Conservation (phyloP, 2,888 invertebrate species). For the Papilio gigon region DNA sequence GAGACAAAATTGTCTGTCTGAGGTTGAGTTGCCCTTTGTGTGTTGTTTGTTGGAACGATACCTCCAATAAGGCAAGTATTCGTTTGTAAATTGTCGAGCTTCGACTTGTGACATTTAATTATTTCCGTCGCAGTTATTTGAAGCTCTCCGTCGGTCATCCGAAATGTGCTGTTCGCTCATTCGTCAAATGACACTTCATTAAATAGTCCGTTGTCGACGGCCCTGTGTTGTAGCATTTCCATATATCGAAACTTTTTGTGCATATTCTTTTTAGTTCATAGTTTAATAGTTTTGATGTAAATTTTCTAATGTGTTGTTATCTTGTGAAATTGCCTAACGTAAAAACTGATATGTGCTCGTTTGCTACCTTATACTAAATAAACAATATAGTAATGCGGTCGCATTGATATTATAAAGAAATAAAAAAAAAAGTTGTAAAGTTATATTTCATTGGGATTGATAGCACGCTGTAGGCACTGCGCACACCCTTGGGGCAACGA, state of each 20-base stretch:
- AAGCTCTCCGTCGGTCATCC: neutral
- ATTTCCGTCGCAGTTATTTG: neutral
- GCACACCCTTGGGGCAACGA: conserved; percentile 15
- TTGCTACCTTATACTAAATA: too few relatives aligned
- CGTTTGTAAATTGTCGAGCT: conserved; percentile 1
- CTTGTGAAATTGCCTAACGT: too few relatives aligned
- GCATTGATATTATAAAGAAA: neutral
- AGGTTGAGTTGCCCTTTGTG: neutral
- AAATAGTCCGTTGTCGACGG: neutral
- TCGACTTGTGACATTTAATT: conserved; percentile 14
- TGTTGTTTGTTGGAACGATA: neutral
- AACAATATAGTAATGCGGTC: neutral
- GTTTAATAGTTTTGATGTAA: too few relatives aligned
- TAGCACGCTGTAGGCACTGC: conserved; percentile 31
- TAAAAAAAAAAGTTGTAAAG: neutral
- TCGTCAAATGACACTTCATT: conserved; percentile 10
- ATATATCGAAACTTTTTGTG: neutral
- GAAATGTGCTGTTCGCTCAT: neutral
- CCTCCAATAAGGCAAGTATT: neutral
- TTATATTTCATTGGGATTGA: neutral
- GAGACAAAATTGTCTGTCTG: neutral
- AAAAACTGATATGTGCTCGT: too few relatives aligned
- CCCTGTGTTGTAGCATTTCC: neutral
- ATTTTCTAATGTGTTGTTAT: too few relatives aligned
- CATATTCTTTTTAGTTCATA: neutral